A percentile compares a stretch with the other conserved stretches of the same genome.
Conservation (phyloP, 2,888 invertebrate genomes). For the Zygaena filipendulae region DNA sequence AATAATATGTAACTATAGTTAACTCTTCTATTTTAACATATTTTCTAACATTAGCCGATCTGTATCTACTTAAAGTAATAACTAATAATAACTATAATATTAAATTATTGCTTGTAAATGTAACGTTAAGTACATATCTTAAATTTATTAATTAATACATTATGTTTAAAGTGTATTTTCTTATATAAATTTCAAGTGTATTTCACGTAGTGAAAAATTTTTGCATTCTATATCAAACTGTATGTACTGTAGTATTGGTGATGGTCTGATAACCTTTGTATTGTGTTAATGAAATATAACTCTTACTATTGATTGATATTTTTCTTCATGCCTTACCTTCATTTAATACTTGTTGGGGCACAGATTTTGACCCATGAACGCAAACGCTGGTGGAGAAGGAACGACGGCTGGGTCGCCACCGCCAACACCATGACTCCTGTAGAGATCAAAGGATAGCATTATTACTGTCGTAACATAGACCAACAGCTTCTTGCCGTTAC, state of each 20-base stretch:
- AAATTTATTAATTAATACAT: too few relatives aligned
- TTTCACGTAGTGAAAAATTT: slow-evolving; percentile 2
- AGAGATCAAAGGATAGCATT: slow-evolving; percentile 23
- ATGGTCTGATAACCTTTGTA: slow-evolving; percentile 51
- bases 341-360: slow-evolving; percentile 50
- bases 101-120: slow-evolving; percentile 59
- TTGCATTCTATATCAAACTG: slow-evolving; percentile 21
- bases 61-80: slow-evolving; percentile 49
- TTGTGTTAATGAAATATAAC: slow-evolving; percentile 40
- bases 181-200: slow-evolving; percentile 9
- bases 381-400: slow-evolving; percentile 51
- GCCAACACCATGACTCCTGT: slow-evolving; percentile 74
- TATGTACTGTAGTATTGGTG: slow-evolving; percentile 51
- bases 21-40: too few relatives aligned
- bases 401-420: slow-evolving; percentile 65
- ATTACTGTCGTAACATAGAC: too few relatives aligned
- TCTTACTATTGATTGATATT: slow-evolving; percentile 26
- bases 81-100: slow-evolving; percentile 44
- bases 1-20: too few relatives aligned
- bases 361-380: slow-evolving; percentile 45
- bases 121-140: too few relatives aligned
- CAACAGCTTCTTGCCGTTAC: too few relatives aligned
- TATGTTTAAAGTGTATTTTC: too few relatives aligned
- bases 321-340: slow-evolving; percentile 44
- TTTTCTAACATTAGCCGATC: too few relatives aligned